These are phyloP conservation scores for Spheniscus mendiculus DNA, from an alignment of 2,113 vertebrate species.

Conservation along the genomic window DNA sequence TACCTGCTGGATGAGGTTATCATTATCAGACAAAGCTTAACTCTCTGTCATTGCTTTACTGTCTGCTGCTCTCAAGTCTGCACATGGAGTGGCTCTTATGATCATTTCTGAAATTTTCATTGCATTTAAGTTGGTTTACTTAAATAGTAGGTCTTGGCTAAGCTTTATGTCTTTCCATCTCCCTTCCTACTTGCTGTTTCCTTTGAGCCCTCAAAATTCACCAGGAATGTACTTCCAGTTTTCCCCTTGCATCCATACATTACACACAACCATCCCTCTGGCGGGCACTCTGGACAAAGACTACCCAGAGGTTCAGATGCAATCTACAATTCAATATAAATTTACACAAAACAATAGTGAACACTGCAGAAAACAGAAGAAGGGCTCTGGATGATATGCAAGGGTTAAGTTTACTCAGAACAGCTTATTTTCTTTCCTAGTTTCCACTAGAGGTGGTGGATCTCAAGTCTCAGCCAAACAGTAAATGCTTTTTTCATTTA, in stretches of 20 bases:
- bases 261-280: fast-evolving
- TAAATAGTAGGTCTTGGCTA: not conserved
- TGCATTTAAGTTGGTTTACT: not conserved
- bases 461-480: not conserved
- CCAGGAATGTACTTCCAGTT: not conserved
- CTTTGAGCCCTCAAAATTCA: not conserved
- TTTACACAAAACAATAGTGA: not conserved
- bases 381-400: not conserved
- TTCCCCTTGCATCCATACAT: not conserved
- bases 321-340: not conserved
- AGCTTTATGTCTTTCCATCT: not conserved
- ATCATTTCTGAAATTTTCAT: not conserved
- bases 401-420: not conserved
- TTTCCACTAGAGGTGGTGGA: not conserved
- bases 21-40: not conserved
- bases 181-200: not conserved
- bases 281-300: not conserved
- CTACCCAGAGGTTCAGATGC: not conserved
- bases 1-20: not conserved
- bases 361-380: not conserved
- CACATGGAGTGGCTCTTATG: not conserved
- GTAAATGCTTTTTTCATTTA: not conserved
- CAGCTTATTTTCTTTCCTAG: not conserved
- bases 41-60: not conserved
- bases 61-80: not conserved